A percentile compares a stretch with the other conserved stretches of the same genome.
phyloP scores from a whole-genome alignment of 2,888 invertebrate genomes.

The Sarcophaga caerulescens region DNA sequence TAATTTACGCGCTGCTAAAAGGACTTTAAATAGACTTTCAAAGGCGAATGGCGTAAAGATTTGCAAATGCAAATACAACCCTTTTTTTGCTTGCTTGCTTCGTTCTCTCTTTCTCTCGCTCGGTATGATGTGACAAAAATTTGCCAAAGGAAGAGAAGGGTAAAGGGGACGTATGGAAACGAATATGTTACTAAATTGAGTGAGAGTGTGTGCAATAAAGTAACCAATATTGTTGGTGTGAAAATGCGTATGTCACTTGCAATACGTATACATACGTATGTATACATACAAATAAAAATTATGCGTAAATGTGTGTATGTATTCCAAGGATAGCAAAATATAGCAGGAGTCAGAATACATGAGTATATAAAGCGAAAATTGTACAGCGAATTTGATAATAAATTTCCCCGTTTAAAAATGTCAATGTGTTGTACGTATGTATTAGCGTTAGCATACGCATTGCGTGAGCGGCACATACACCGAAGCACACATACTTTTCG shows the following conservation, averaged over 20 bases:
- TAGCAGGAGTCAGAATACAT: background rate
- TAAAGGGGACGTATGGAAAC: too few relatives aligned
- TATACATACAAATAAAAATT: background rate
- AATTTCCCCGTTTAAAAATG: slow-evolving; percentile 57
- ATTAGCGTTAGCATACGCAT: slow-evolving; percentile 27
- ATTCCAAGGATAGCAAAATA: background rate
- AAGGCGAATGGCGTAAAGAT: slow-evolving; percentile 15
- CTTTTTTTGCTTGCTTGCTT: slow-evolving; percentile 39
- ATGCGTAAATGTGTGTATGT: background rate
- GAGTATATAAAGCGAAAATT: background rate
- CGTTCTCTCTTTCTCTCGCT: too few relatives aligned
- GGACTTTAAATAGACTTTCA: background rate
- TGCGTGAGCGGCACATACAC: slow-evolving; percentile 49
- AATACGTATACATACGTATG: background rate
- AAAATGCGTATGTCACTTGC: slow-evolving; percentile 54
- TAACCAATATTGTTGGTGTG: slow-evolving; percentile 62
- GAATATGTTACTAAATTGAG: background rate
- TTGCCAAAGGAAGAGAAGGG: too few relatives aligned
- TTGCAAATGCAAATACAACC: slow-evolving; percentile 50
- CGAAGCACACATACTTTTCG: background rate
- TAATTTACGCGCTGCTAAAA: slow-evolving; percentile 51
- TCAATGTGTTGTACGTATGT: slow-evolving; percentile 3
- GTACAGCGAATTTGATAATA: background rate
- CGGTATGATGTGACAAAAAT: too few relatives aligned
- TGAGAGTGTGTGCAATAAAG: background rate